Conservation (phyloP, 2,888 invertebrate genomes). For the Eudasyphora cyanicolor region DNA sequence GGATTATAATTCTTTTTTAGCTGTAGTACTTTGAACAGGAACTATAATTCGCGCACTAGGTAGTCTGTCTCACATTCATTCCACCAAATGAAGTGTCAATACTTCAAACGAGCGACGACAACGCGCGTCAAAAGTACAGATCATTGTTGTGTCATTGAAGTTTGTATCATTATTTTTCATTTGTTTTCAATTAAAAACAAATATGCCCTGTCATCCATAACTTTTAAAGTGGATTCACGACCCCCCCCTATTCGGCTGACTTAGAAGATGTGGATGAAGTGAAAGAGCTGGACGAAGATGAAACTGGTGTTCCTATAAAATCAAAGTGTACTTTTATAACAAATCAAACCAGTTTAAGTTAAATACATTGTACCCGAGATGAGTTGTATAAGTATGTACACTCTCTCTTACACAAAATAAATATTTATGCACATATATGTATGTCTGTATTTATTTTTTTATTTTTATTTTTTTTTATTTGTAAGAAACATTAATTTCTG, state of each 20-base stretch:
- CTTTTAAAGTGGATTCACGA: neutral
- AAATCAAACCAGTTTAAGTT: slow-evolving; percentile 28
- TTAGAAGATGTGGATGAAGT: neutral
- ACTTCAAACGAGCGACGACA: neutral
- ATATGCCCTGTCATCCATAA: slow-evolving; percentile 8
- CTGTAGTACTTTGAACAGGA: neutral
- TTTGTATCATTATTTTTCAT: neutral
- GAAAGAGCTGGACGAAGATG: too few species aligned
- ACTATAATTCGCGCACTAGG: neutral
- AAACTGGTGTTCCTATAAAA: neutral
- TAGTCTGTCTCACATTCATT: neutral
- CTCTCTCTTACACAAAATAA: too few species aligned
- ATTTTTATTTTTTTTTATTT: neutral
- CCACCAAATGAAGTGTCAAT: neutral
- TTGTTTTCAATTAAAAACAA: neutral
- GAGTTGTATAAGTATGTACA: neutral
- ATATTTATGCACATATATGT: neutral
- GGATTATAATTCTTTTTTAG: too few species aligned
- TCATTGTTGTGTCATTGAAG: neutral
- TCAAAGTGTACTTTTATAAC: slow-evolving; percentile 15
- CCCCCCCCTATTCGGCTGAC: neutral
- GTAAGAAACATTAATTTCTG: slow-evolving; percentile 6
- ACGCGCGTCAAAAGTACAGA: slow-evolving; percentile 33
- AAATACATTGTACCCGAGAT: neutral
- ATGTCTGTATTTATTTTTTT: neutral